These are phyloP conservation scores for Characodon lateralis DNA, from an alignment of 2,797 vertebrate genomes.

Conservation along the genomic window DNA sequence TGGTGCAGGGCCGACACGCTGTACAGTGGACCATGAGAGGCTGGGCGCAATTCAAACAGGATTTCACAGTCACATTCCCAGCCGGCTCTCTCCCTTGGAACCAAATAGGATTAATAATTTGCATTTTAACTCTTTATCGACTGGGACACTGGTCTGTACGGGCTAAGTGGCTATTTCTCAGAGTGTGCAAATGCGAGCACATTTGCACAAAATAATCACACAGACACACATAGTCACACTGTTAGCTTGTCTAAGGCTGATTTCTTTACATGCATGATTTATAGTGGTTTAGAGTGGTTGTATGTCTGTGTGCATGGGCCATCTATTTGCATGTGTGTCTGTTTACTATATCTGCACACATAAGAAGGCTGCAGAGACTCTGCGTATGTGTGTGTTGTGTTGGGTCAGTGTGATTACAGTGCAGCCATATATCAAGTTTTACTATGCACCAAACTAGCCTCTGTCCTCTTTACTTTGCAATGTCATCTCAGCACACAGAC, in stretches of 20 bases:
- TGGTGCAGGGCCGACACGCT: conserved; percentile 23
- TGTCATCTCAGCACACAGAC: conserved; percentile 70
- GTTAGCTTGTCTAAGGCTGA: conserved; percentile 23
- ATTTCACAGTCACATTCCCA: conserved; percentile 67
- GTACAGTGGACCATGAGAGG: conserved; percentile 50
- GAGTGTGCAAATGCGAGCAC: conserved; percentile 31
- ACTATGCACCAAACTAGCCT: conserved; percentile 79
- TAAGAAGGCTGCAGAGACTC: conserved; percentile 53
- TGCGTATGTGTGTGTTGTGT: conserved; percentile 35
- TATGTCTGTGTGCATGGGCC: conserved; percentile 23
- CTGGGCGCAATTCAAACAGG: conserved; percentile 66
- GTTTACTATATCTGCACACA: conserved; percentile 40
- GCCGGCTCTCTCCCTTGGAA: conserved; percentile 57
- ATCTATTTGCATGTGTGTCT: conserved; percentile 36
- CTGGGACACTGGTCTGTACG: conserved; percentile 30
- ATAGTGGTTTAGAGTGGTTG: conserved; percentile 26
- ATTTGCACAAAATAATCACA: conserved; percentile 23
- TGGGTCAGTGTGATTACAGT: conserved; percentile 70
- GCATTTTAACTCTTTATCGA: conserved; percentile 73
- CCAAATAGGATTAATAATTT: conserved; percentile 74
- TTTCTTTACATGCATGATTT: conserved; percentile 62
- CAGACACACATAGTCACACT: neutral
- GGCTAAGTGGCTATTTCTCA: conserved; percentile 60
- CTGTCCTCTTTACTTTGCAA: conserved; percentile 74
- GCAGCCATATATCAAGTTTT: conserved; percentile 80